phyloP scores from a whole-genome alignment of 2,888 invertebrate genomes.

The Brenthis ino region DNA sequence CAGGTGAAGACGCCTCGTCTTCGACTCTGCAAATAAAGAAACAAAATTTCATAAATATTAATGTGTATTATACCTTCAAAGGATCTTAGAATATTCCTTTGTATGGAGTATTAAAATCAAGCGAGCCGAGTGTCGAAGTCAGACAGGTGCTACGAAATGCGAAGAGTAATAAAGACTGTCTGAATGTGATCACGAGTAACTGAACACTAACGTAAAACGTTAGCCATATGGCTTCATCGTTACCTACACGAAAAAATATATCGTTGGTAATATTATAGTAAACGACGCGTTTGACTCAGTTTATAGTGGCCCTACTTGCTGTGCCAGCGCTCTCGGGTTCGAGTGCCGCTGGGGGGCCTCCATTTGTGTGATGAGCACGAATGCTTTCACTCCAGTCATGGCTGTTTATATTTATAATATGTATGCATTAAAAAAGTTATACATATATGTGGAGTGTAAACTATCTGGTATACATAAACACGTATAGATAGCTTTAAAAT shows the following conservation, averaged over 20 bases:
- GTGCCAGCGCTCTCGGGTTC: no score
- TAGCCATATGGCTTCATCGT: conserved; percentile 8
- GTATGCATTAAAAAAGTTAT: no score
- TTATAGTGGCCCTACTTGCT: no score
- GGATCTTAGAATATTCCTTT: neutral
- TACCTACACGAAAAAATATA: neutral
- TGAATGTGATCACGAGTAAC: conserved; percentile 1
- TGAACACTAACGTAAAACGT: conserved; percentile 11
- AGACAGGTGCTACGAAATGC: conserved; percentile 4
- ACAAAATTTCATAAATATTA: conserved; percentile 28
- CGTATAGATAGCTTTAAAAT: no score
- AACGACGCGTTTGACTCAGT: no score
- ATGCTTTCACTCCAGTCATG: no score
- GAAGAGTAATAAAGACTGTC: conserved; percentile 2
- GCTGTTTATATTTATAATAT: no score
- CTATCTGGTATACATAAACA: no score
- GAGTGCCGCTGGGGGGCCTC: no score
- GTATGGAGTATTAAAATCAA: neutral
- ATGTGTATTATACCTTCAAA: conserved; percentile 4
- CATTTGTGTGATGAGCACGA: no score
- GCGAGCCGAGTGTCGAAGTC: neutral
- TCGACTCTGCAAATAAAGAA: conserved; percentile 68
- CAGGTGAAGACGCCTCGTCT: conserved; percentile 70
- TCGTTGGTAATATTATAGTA: neutral
- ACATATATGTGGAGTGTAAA: no score